These are phyloP conservation scores for Gnathonemus echidnorhynchus DNA, from an alignment of 2,113 vertebrate species.

Conservation along the genomic window DNA sequence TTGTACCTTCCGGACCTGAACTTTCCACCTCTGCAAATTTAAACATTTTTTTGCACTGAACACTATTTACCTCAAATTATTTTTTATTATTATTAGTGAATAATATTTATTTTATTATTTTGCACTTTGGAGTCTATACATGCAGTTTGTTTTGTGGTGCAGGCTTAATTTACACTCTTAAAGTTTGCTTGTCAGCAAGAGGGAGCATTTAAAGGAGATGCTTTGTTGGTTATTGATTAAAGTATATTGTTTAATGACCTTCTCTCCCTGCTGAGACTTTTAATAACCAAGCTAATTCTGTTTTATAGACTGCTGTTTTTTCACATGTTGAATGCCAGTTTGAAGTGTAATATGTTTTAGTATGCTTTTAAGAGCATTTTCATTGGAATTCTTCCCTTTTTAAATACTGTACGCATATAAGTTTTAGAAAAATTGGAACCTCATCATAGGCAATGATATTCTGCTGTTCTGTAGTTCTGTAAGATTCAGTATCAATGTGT, in stretches of 20 bases:
- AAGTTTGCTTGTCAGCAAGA: neutral
- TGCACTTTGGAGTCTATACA: neutral
- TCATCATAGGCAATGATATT: neutral
- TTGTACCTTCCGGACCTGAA: neutral
- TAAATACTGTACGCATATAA: neutral
- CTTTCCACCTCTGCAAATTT: neutral
- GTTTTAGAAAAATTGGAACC: neutral
- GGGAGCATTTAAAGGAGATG: neutral
- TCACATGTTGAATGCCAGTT: neutral
- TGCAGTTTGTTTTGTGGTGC: neutral
- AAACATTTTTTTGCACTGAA: neutral
- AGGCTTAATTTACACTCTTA: neutral
- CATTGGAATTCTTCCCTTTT: neutral
- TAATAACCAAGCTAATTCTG: constrained; percentile 13
- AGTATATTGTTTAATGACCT: constrained; percentile 11
- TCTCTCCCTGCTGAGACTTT: constrained; percentile 1
- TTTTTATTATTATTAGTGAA: neutral
- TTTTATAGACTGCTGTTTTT: constrained; percentile 4
- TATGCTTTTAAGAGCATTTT: neutral
- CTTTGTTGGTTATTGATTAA: constrained; percentile 13
- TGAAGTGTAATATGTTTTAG: neutral
- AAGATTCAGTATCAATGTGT: neutral
- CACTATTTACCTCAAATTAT: neutral
- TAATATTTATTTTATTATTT: neutral
- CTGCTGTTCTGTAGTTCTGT: neutral